Evolutionary conservation across 2,888 invertebrate genomes (phyloP).

Genomic region (Salpingus planirostris): DNA sequence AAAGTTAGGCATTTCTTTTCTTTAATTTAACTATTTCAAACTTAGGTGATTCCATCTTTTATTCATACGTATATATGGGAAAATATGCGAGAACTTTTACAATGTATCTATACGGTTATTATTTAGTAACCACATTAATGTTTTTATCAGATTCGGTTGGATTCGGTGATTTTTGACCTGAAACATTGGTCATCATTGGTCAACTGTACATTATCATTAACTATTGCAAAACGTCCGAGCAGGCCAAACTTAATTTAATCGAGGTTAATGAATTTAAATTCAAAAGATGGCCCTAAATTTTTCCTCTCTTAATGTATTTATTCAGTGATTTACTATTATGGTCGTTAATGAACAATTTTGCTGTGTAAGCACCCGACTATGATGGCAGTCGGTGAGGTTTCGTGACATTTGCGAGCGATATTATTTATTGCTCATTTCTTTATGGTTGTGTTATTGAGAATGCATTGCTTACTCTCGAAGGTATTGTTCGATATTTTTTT

Average conservation of each 20-base stretch:
- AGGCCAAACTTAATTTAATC: not conserved
- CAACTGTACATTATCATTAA: no score
- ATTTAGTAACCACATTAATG: no score
- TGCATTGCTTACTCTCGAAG: slow-evolving; percentile 16
- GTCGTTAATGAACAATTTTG: slow-evolving; percentile 29
- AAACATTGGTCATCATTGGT: no score
- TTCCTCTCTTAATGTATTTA: not conserved
- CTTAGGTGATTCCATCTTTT: no score
- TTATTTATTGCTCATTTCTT: slow-evolving; percentile 29
- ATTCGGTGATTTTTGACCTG: no score
- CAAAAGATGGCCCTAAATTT: not conserved
- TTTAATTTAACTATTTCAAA: no score
- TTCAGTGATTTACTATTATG: slow-evolving; percentile 25
- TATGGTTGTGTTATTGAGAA: slow-evolving; percentile 23
- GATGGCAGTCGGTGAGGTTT: slow-evolving; percentile 23
- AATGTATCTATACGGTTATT: no score
- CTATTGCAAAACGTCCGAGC: no score
- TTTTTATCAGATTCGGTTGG: no score
- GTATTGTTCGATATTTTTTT: slow-evolving; percentile 22
- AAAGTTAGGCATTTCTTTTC: no score
- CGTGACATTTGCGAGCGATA: slow-evolving; percentile 26
- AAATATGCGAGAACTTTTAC: no score
- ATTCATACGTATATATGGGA: no score
- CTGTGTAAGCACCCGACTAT: slow-evolving; percentile 20
- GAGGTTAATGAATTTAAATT: not conserved